These are phyloP conservation scores for Siniperca obscura DNA, from an alignment of 2,797 vertebrate species.

Conservation along the genomic window DNA sequence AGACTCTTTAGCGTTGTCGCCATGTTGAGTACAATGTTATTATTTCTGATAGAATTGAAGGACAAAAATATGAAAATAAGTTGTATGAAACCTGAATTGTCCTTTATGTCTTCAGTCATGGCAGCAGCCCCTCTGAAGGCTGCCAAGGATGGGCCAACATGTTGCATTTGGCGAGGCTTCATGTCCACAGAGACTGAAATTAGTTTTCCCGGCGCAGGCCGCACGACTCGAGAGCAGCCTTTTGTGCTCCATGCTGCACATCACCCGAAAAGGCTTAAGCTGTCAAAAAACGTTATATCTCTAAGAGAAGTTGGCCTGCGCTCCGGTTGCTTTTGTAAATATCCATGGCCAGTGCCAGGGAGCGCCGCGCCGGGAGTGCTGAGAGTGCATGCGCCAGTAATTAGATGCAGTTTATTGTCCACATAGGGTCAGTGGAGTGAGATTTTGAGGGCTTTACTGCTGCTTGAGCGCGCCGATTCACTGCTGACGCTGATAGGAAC, in stretches of 20 bases:
- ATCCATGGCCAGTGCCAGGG: conserved; percentile 42
- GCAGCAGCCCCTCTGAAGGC: conserved; percentile 1
- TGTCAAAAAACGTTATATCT: conserved; percentile 61
- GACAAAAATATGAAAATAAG: background rate
- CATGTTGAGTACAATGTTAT: background rate
- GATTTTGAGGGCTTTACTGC: conserved; percentile 73
- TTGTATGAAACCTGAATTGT: background rate
- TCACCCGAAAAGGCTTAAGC: conserved; percentile 49
- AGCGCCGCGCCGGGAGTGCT: conserved; percentile 36
- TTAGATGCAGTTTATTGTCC: conserved; percentile 79
- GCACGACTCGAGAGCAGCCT: conserved; percentile 10
- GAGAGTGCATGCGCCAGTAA: conserved; percentile 73
- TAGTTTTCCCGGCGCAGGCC: conserved; percentile 3
- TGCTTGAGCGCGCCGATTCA: conserved; percentile 78
- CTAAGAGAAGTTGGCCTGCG: conserved; percentile 44
- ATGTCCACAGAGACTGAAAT: conserved; percentile 34
- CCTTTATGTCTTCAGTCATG: background rate
- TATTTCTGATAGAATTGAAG: background rate
- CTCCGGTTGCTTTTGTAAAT: conserved; percentile 28
- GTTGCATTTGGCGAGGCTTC: conserved; percentile 51
- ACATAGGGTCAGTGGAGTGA: conserved; percentile 63
- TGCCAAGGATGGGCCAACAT: conserved; percentile 35
- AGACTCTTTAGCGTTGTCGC: too few species aligned
- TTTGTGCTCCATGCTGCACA: conserved; percentile 27
- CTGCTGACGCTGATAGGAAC: conserved; percentile 78